Percentiles rank a stretch among this genome's conserved stretches.
Conservation (phyloP, 92 coral and sea anemone genomes). For the Zoanthus sansibaricus region DNA sequence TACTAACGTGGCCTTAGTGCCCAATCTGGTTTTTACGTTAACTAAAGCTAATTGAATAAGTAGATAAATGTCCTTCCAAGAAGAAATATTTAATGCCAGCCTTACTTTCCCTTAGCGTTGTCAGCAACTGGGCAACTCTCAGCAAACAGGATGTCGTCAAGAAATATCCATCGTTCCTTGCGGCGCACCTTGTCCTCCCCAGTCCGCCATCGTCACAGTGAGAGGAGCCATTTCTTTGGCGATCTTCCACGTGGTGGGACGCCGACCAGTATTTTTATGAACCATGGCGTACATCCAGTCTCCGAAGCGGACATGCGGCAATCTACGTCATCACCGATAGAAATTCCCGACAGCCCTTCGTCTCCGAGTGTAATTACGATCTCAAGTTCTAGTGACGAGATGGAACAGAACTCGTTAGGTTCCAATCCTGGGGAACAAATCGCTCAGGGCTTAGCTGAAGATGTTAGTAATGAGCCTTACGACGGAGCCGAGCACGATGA, state of each 20-base stretch:
- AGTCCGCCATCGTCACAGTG: conserved; percentile 81
- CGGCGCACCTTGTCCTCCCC: conserved; percentile 93
- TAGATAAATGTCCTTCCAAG: neutral
- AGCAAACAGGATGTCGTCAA: conserved; percentile 25
- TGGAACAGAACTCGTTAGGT: conserved; percentile 85
- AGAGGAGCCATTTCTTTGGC: conserved; percentile 73
- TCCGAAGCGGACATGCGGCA: conserved; percentile 60
- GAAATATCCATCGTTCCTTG: conserved; percentile 68
- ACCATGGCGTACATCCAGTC: conserved; percentile 48
- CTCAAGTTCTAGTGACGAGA: conserved; percentile 98
- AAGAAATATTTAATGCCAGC: neutral
- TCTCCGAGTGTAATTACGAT: conserved; percentile 95
- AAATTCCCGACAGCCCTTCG: conserved; percentile 95
- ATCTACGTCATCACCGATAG: conserved; percentile 93
- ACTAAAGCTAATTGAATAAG: too few relatives aligned
- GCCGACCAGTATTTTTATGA: conserved; percentile 58
- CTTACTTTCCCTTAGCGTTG: conserved; percentile 3
- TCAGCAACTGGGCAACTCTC: conserved; percentile 42
- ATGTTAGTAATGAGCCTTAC: conserved; percentile 32
- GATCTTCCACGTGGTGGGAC: conserved; percentile 67
- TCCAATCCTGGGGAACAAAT: conserved; percentile 66
- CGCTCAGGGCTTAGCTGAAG: conserved; percentile 46
- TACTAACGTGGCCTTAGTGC: too few relatives aligned
- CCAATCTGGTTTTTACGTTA: too few relatives aligned
- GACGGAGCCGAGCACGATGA: conserved; percentile 55